A percentile compares a stretch with the other conserved stretches of the same genome.
Evolutionary conservation across 2,888 invertebrate genomes (phyloP).

Genomic region (Callyntrura guangdongensis): DNA sequence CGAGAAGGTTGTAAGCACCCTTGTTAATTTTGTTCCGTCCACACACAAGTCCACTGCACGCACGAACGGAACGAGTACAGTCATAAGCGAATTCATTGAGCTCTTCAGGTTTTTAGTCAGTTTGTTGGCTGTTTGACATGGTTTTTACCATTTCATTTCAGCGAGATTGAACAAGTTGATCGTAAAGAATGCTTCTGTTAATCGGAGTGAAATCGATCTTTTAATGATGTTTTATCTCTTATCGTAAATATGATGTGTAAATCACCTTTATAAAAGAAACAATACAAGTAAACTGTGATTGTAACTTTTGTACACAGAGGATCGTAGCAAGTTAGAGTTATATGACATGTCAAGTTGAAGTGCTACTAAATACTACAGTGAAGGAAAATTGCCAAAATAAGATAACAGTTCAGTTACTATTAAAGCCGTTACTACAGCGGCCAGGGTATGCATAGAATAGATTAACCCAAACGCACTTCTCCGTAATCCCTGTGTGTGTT

Average conservation of each 20-base stretch:
- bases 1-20: background rate
- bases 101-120: conserved; percentile 53
- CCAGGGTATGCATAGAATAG: background rate
- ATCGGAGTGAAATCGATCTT: conserved; percentile 61
- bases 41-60: too few relatives aligned
- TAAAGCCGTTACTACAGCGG: too few relatives aligned
- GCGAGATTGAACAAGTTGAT: conserved; percentile 53
- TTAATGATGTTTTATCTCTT: background rate
- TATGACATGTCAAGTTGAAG: conserved; percentile 4
- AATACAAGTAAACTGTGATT: too few relatives aligned
- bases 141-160: conserved; percentile 54
- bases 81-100: background rate
- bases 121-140: conserved; percentile 36
- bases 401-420: too few relatives aligned
- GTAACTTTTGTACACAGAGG: too few relatives aligned
- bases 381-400: background rate
- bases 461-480: background rate
- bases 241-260: background rate
- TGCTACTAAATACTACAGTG: background rate
- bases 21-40: conserved; percentile 20
- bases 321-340: too few relatives aligned
- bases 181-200: conserved; percentile 62
- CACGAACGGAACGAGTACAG: background rate
- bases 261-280: background rate
- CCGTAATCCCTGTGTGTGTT: background rate